Conservation (phyloP, 2,888 invertebrate genomes). For the Julus scanicus region DNA sequence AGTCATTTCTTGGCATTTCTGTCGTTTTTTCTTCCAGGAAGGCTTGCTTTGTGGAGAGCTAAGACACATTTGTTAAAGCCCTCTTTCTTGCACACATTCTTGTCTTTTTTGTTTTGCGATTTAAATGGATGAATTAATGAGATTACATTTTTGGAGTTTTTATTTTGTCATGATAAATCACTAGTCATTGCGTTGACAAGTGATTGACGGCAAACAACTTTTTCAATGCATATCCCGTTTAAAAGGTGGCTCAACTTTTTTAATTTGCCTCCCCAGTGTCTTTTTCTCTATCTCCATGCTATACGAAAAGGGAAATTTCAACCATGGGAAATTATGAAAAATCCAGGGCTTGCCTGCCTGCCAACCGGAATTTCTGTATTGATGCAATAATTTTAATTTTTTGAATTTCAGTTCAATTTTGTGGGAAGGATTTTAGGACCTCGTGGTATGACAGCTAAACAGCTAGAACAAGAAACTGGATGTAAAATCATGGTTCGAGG, state of each 20-base stretch:
- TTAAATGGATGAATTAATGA: slow-evolving; percentile 39
- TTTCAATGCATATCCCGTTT: slow-evolving; percentile 22
- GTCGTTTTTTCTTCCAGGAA: background rate
- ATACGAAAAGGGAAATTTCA: background rate
- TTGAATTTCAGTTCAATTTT: slow-evolving; percentile 95
- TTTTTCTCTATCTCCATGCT: background rate
- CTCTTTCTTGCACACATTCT: background rate
- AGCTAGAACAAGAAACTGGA: slow-evolving; percentile 99
- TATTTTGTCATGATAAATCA: slow-evolving; percentile 9
- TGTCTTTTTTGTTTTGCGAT: background rate
- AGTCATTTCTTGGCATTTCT: background rate
- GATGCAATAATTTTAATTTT: slow-evolving; percentile 56
- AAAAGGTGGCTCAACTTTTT: slow-evolving; percentile 13
- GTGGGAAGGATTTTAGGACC: slow-evolving; percentile 99
- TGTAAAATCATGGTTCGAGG: slow-evolving; percentile 99
- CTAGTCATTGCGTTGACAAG: slow-evolving; percentile 29
- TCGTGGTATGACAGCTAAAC: slow-evolving; percentile 99
- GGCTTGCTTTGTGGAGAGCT: background rate
- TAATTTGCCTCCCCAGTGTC: background rate
- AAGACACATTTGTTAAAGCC: background rate
- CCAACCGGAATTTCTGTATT: background rate
- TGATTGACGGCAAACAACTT: slow-evolving; percentile 32
- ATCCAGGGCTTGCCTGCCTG: too few species aligned
- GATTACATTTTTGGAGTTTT: background rate
- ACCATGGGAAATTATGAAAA: background rate